Evolutionary conservation across 2,797 vertebrate species (phyloP), one percentile per base, ranked within the genome.

Genomic region (Hyperoplus lanceolatus): DNA sequence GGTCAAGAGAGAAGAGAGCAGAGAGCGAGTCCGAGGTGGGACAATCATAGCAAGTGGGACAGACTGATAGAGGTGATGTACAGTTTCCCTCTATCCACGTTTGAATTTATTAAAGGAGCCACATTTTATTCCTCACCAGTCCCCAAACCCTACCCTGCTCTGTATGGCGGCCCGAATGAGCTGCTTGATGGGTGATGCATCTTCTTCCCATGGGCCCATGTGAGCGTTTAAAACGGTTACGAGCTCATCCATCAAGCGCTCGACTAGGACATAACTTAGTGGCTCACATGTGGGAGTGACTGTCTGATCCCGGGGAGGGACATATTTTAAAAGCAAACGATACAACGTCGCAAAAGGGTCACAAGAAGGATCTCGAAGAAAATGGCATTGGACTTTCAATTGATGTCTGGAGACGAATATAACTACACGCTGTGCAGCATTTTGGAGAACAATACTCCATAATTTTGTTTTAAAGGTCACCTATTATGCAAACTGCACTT

Each of bases 201-300:
- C 88, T 91, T 86, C 65, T 70, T 85, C 87, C 76, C 54, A 69
- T 46, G 61, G 71, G 55, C 86, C 82, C 80, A 60, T 80, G 84
- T 84, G 84, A 87, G 81, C 73, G 82, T 79, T 87, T 86, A 80
- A 87, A 90, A 80, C 84, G 63, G 82, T 92, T 91, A 87, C 62
- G 67, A 87, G 80, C 86, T 90, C 89, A 93, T 92, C 91, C 74
- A 90, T 93, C 90, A 90, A 62, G 46, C 51, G 14, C 86, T 75
- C 78, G 45, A 78, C 75, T n/a, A 14, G 62, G 76, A 79, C 76
- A 21, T n/a, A 49, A 55, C 75, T 85, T 45, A 21, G 79, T 77
- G 54, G 55, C 73, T 60, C 65, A 67, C 81, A 70, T 41, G 73
- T 45, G 65, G 73, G 70, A 75, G 66, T 38, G 68, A 71, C 43